Evolutionary conservation across 2,113 vertebrate genomes (phyloP).

Genomic region (Bubo blakistoni): DNA sequence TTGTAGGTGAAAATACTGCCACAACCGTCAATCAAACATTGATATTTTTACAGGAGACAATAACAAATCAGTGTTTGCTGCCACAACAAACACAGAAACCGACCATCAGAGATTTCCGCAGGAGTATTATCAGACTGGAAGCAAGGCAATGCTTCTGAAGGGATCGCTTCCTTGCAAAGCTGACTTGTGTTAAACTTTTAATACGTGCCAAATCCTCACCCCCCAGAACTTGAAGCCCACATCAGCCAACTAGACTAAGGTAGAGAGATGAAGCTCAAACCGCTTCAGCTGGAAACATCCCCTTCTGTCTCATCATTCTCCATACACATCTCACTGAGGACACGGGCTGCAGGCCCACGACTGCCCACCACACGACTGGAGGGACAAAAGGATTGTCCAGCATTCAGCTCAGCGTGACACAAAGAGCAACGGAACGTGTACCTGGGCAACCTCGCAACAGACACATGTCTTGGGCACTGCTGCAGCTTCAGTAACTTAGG

Average conservation of each 20-base stretch:
- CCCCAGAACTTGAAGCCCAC: accelerated
- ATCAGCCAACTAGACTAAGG: not conserved
- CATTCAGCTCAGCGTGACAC: accelerated
- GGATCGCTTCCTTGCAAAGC: accelerated
- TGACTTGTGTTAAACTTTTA: not conserved
- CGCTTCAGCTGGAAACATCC: not conserved
- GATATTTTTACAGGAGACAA: not conserved
- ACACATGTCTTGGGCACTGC: not conserved
- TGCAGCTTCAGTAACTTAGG: not conserved
- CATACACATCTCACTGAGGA: not conserved
- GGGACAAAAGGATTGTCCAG: not conserved
- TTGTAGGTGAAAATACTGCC: conserved; percentile 22
- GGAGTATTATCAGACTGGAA: not conserved
- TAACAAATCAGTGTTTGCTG: conserved; percentile 2
- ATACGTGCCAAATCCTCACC: not conserved
- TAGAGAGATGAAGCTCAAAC: not conserved
- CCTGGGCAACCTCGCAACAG: not conserved
- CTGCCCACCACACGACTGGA: accelerated
- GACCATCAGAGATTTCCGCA: not conserved
- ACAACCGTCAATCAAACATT: conserved; percentile 13
- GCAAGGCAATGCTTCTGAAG: not conserved
- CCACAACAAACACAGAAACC: not conserved
- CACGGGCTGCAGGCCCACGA: accelerated
- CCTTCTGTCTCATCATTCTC: not conserved
- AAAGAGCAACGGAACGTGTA: not conserved